These are phyloP conservation scores for Streblospio benedicti DNA, from an alignment of 1,140 invertebrate species.

Conservation along the genomic window DNA sequence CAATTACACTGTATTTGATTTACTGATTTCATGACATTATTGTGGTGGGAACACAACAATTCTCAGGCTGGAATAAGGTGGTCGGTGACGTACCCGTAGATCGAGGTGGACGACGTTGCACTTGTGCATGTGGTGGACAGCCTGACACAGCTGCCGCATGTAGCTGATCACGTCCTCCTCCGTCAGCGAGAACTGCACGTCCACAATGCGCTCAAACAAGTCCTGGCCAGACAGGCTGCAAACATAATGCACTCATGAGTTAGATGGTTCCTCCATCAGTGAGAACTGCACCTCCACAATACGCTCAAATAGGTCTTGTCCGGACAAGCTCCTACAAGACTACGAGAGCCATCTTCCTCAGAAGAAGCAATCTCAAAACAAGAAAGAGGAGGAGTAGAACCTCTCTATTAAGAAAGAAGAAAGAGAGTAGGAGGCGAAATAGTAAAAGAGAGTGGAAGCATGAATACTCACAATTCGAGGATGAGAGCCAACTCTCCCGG, in stretches of 20 bases:
- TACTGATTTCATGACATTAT: too few species aligned
- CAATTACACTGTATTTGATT: too few species aligned
- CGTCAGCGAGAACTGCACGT: slow-evolving; percentile 91
- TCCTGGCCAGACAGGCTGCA: slow-evolving; percentile 90
- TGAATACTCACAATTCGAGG: slow-evolving; percentile 6
- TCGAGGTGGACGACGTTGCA: slow-evolving; percentile 96
- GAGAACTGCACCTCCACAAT: slow-evolving; percentile 92
- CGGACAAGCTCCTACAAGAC: slow-evolving; percentile 86
- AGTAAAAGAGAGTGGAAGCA: not conserved
- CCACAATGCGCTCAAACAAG: slow-evolving; percentile 92
- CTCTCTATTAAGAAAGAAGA: too few species aligned
- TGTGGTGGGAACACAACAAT: too few species aligned
- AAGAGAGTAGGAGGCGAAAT: not conserved
- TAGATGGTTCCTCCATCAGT: slow-evolving; percentile 96
- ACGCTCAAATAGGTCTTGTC: slow-evolving; percentile 94
- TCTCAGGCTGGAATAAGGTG: too few species aligned
- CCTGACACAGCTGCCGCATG: slow-evolving; percentile 97
- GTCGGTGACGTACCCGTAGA: slow-evolving; percentile 31
- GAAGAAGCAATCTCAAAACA: too few species aligned
- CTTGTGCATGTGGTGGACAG: slow-evolving; percentile 95
- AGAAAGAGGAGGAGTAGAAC: too few species aligned
- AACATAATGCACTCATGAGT: slow-evolving; percentile 9
- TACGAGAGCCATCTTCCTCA: too few species aligned
- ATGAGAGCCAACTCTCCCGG: too few species aligned
- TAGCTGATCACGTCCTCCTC: slow-evolving; percentile 97